Base-by-base conservation (phyloP, 2,113 vertebrate genomes). In the Ceyx melanurus region DNA sequence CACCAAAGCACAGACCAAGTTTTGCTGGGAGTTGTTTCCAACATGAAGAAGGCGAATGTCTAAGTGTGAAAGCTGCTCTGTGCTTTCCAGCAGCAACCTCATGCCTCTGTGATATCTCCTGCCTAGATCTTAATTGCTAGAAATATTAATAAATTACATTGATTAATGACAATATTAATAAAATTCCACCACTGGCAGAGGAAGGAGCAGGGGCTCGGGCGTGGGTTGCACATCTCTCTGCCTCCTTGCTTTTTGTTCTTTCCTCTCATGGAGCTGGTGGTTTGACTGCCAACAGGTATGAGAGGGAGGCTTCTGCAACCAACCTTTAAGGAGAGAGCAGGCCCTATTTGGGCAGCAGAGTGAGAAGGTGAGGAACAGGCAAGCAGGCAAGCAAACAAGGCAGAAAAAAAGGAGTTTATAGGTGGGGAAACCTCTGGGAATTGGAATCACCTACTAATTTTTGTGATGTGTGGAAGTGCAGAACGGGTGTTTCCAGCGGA, bases 21-120 rank as follows among this genome's bases (percentile, higher is more conserved):
- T 0, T 28, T 6, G 0, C 4, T 16, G n/a, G 51, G 67, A 90
- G 73, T 33, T 40, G 60, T 81, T 70, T 77, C 83, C 73, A 53
- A 54, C 46, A 48, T 29, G 62, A 50, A 58, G 88, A 68, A 83
- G 93, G 95, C 94, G 88, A 86, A 88, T 64, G 80, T 93, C 61
- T 21, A 74, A 78, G 83, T 7, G 57, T 35, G 86, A 85, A 80
- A 96, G 90, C 83, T 65, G 79, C 88, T 88, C 88, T 64, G 86
- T 5, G 4, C n/a, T 83, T 78, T 75, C 79, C 67, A 16, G 40
- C 17, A 76, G 66, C 19, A 5, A 68, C 42, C 90, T 88, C 2
- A 4, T 16, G 61, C 28, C 64, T 85, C 82, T 72, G 66, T 17
- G 77, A 4, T 6, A 82, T 56, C 64, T 86, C 50, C 74, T 77